A percentile compares a stretch with the other conserved stretches of the same genome.
phyloP scores from a whole-genome alignment of 1,140 invertebrate species.

The Rhopalosiphum maidis region DNA sequence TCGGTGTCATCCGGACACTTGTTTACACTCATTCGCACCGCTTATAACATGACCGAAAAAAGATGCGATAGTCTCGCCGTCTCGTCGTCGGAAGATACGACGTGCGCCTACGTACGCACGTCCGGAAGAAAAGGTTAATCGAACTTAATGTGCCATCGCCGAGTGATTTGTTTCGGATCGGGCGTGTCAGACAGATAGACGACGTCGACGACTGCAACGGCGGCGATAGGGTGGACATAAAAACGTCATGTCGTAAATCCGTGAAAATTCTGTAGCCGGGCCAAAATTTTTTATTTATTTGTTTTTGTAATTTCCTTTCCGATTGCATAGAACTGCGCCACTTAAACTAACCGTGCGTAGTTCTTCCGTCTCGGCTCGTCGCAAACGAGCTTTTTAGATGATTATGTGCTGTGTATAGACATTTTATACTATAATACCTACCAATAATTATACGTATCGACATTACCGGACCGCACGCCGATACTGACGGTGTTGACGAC shows the following conservation, averaged over 20 bases:
- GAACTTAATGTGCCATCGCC: not conserved
- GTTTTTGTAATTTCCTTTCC: not conserved
- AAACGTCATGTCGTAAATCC: conserved; percentile 1
- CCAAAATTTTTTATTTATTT: not conserved
- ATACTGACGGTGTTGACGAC: not conserved
- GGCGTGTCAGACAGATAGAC: not conserved
- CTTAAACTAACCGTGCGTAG: not conserved
- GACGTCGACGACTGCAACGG: not conserved
- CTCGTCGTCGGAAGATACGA: too few species aligned
- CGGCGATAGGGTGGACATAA: not conserved
- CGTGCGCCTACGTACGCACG: not conserved
- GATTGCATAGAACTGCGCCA: not conserved
- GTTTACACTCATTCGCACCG: not conserved
- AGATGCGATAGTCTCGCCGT: not conserved
- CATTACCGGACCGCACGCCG: not conserved
- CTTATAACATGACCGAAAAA: not conserved
- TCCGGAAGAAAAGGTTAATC: not conserved
- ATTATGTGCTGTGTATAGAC: not conserved
- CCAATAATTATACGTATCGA: not conserved
- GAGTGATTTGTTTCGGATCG: not conserved
- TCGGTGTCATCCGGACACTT: not conserved
- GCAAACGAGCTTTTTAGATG: not conserved
- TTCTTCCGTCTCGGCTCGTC: not conserved
- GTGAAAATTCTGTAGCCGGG: not conserved
- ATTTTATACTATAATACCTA: not conserved